These are phyloP conservation scores for Cotesia vestalis DNA, from an alignment of 1,140 invertebrate species.

Conservation along the genomic window DNA sequence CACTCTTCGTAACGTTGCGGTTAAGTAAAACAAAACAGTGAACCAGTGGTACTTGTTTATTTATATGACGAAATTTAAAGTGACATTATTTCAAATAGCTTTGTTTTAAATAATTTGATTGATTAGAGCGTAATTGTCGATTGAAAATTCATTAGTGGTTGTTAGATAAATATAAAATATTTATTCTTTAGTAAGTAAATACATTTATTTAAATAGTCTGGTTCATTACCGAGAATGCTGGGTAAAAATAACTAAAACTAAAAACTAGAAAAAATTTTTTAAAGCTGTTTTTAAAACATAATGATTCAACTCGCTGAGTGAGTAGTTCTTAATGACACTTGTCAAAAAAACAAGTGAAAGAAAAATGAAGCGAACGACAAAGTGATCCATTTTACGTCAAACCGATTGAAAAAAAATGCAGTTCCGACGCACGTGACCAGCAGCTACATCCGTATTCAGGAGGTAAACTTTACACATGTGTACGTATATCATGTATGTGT, in stretches of 20 bases:
- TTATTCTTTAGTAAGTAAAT: no score
- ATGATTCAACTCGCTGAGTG: no score
- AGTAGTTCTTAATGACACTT: no score
- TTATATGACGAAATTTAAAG: neutral
- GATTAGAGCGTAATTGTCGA: no score
- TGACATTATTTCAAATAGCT: neutral
- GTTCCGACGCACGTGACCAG: constrained; percentile 20
- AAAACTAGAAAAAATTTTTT: no score
- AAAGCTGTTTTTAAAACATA: no score
- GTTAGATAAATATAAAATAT: no score
- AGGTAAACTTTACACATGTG: constrained; percentile 17
- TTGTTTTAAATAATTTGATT: neutral
- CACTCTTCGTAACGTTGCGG: no score
- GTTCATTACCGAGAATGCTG: no score
- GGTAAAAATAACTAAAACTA: no score
- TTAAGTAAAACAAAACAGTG: neutral
- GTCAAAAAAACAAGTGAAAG: constrained; percentile 13
- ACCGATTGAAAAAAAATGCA: constrained; percentile 15
- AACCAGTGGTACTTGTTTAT: neutral
- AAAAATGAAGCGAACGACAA: neutral
- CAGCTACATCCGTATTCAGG: neutral
- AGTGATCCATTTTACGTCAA: constrained; percentile 5
- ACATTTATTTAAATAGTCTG: no score
- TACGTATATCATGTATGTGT: neutral
- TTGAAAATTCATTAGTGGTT: no score